Base-by-base conservation (phyloP, 2,797 vertebrate species). In the Periparus ater region DNA sequence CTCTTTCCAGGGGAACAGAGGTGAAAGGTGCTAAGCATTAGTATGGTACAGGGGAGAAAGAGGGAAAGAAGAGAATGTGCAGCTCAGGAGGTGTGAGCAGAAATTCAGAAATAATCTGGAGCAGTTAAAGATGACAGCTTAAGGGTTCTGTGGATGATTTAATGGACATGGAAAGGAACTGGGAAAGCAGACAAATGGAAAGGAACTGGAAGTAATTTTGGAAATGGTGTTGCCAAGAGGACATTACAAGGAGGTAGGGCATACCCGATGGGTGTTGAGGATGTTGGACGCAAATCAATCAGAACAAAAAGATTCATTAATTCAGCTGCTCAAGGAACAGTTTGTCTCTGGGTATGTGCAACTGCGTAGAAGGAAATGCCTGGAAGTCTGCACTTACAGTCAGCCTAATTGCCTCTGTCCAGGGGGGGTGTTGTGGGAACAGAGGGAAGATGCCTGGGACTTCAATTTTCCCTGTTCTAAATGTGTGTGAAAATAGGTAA, bases 301-400 rank as follows among this genome's bases (percentile, higher is more conserved):
- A 95, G 85, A 63, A 63, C 21, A 63, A 80, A 76, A 88, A 70
- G 57, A 84, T 70, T 76, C 15, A 91, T 93, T 88, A 95, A 88
- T 82, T 93, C 93, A 90, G 55, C 80, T 90, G 85, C 62, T 86
- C 15, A 6, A 70, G 85, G 94, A 93, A 96, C 90, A 88, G 66
- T 96, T 93, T 95, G 93, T 96, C 93, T 95, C 84, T 89, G 91
- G 62, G 15, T 94, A 30, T 16, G 61, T 73, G 38, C 75, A 75
- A 38, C 44, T 95, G 80, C 20, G 6, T 60, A 63, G 90, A 93
- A 95, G 96, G 94, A 96, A 96, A 42, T 91, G 93, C 93, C 91
- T 95, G 96, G 93, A 95, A 95, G 83, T 95, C 88, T 84, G 62
- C 85, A 34, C 88, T 93, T 90, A 36, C 0, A 34, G 50, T 34